phyloP scores from a whole-genome alignment of 2,888 invertebrate genomes.

The Eupelmus urozonus region DNA sequence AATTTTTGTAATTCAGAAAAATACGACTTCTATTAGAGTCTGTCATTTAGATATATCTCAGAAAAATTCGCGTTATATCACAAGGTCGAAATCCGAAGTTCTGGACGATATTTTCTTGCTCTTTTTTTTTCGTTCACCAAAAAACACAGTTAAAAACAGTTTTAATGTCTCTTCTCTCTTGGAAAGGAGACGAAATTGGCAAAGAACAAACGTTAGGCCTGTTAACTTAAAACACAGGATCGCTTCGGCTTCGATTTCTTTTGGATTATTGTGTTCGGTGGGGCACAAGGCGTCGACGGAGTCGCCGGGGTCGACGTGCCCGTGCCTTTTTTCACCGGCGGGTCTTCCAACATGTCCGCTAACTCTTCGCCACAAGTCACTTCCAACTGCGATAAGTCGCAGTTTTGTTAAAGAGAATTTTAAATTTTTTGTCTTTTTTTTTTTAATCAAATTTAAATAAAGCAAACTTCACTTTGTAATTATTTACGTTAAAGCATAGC shows the following conservation, averaged over 20 bases:
- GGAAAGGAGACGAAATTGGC: conserved; percentile 28
- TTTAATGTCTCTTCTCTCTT: conserved; percentile 45
- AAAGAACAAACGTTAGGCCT: conserved; percentile 58
- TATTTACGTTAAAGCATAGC: conserved; percentile 21
- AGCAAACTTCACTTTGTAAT: conserved; percentile 23
- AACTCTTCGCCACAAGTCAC: conserved; percentile 75
- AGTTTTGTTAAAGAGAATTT: conserved; percentile 51
- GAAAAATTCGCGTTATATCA: conserved; percentile 55
- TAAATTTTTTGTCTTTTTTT: conserved; percentile 36
- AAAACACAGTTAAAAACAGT: conserved; percentile 40
- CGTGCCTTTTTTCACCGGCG: conserved; percentile 73
- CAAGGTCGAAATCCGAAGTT: conserved; percentile 55
- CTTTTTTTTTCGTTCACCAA: conserved; percentile 39
- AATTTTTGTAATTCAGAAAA: conserved; percentile 66
- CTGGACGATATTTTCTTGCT: conserved; percentile 46
- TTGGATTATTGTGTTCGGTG: conserved; percentile 65
- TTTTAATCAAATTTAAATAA: conserved; percentile 21
- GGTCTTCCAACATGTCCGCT: conserved; percentile 76
- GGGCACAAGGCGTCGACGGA: conserved; percentile 73
- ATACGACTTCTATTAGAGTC: conserved; percentile 60
- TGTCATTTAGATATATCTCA: conserved; percentile 52
- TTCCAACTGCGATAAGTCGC: conserved; percentile 70
- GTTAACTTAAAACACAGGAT: conserved; percentile 75
- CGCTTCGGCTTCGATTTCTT: conserved; percentile 75
- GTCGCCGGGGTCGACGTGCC: conserved; percentile 73